Percentiles rank a stretch among this genome's conserved stretches.
These are phyloP conservation scores for Rhipidura dahli DNA, from an alignment of 2,113 vertebrate species.

Conservation along the genomic window DNA sequence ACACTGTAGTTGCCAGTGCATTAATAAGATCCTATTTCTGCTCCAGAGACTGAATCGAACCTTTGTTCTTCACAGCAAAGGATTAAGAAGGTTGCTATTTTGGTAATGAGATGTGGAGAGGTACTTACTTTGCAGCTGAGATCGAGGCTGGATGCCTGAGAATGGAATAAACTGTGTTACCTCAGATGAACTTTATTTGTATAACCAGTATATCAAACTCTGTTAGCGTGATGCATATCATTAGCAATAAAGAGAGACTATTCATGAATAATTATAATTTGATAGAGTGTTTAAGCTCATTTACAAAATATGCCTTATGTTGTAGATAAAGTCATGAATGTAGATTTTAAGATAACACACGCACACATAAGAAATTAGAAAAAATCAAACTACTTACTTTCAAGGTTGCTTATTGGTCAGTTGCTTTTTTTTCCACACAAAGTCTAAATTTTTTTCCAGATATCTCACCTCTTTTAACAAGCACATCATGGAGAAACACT, in stretches of 20 bases:
- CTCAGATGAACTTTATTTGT: slow-evolving; percentile 69
- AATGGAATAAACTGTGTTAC: slow-evolving; percentile 55
- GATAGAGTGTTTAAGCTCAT: slow-evolving; percentile 38
- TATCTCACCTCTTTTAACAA: slow-evolving; percentile 29
- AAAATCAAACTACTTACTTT: slow-evolving; percentile 29
- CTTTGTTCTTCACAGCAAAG: slow-evolving; percentile 72
- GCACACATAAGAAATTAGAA: background rate
- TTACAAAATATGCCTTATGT: slow-evolving; percentile 30
- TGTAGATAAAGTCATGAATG: background rate
- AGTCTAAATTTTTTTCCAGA: background rate
- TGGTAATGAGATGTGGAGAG: slow-evolving; percentile 68
- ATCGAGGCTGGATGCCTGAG: slow-evolving; percentile 57
- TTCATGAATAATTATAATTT: slow-evolving; percentile 60
- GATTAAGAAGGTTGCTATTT: slow-evolving; percentile 75
- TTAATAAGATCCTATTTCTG: slow-evolving; percentile 78
- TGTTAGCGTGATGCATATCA: slow-evolving; percentile 12
- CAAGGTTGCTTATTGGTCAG: background rate
- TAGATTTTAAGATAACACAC: slow-evolving; percentile 1
- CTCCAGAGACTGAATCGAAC: slow-evolving; percentile 68
- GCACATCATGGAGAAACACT: background rate
- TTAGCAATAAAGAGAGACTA: slow-evolving; percentile 30
- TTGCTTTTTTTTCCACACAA: background rate
- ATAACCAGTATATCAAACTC: slow-evolving; percentile 40
- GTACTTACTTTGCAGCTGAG: slow-evolving; percentile 70
- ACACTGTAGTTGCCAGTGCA: slow-evolving; percentile 71